These are phyloP conservation scores for Drosophila lacertosa DNA, from an alignment of 1,140 invertebrate species.

Conservation along the genomic window DNA sequence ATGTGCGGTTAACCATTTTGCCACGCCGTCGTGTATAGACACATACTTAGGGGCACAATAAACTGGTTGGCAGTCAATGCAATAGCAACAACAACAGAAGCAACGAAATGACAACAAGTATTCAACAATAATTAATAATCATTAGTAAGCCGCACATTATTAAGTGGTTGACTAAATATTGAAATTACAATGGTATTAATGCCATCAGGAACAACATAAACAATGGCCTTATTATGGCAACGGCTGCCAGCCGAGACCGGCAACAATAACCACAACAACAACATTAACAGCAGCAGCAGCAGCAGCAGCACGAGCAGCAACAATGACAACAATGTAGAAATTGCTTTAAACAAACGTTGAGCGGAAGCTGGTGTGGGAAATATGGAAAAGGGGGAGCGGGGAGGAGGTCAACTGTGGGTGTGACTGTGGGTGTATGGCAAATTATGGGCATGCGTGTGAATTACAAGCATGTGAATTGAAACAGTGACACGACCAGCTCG, in stretches of 20 bases:
- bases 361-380: slow-evolving; percentile 35
- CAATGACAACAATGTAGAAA: slow-evolving; percentile 74
- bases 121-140: slow-evolving; percentile 80
- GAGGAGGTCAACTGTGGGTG: slow-evolving; percentile 31
- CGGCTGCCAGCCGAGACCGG: slow-evolving; percentile 37
- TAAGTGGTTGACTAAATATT: slow-evolving; percentile 81
- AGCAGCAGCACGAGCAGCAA: slow-evolving; percentile 18
- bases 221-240: slow-evolving; percentile 69
- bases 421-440: slow-evolving; percentile 44
- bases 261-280: slow-evolving; percentile 23
- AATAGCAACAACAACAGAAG: slow-evolving; percentile 2
- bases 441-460: slow-evolving; percentile 76
- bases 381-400: neutral
- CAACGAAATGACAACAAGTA: slow-evolving; percentile 50
- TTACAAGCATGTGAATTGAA: slow-evolving; percentile 75
- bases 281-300: slow-evolving; percentile 36
- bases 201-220: slow-evolving; percentile 74
- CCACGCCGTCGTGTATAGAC: slow-evolving; percentile 12
- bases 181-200: slow-evolving; percentile 79
- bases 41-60: slow-evolving; percentile 7
- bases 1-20: slow-evolving; percentile 64
- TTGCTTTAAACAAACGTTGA: slow-evolving; percentile 69
- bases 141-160: slow-evolving; percentile 80
- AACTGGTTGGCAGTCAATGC: slow-evolving; percentile 1
- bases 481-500: slow-evolving; percentile 65